phyloP scores from a whole-genome alignment of 2,888 invertebrate genomes.

The Eilema caniola region DNA sequence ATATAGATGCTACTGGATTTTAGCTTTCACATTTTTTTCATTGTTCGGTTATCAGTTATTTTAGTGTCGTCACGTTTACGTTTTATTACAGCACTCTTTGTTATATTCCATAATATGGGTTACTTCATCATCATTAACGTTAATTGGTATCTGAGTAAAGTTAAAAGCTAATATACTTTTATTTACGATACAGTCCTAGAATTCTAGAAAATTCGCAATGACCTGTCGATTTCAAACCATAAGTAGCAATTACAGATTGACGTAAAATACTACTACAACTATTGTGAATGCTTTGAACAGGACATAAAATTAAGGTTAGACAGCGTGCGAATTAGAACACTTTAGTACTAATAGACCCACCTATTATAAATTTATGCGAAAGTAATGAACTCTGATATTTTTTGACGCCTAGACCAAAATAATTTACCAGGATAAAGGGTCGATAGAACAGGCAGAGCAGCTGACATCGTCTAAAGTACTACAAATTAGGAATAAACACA shows the following conservation, averaged over 20 bases:
- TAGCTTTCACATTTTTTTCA: constrained; percentile 73
- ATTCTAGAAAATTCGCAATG: not conserved
- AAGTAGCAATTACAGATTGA: constrained; percentile 4
- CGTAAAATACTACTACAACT: constrained; percentile 5
- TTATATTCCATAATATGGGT: constrained; percentile 27
- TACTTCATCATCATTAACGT: constrained; percentile 46
- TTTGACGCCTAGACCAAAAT: not conserved
- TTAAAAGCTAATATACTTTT: not conserved
- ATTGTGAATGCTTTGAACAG: constrained; percentile 14
- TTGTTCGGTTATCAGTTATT: constrained; percentile 51
- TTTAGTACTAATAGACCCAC: not conserved
- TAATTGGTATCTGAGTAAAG: constrained; percentile 24
- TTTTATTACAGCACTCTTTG: constrained; percentile 42
- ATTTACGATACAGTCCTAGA: not conserved
- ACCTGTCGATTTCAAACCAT: not conserved
- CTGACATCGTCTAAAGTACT: not conserved
- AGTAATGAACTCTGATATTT: too few species aligned
- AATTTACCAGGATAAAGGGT: not conserved
- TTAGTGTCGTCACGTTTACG: constrained; percentile 42
- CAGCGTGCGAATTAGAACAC: constrained; percentile 16
- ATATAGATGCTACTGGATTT: constrained; percentile 72
- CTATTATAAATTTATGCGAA: too few species aligned
- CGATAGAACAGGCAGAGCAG: not conserved
- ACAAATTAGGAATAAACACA: constrained; percentile 23
- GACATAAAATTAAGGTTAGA: constrained; percentile 15